Evolutionary conservation across 2,888 invertebrate genomes (phyloP).

Genomic region (Melipona beecheii): DNA sequence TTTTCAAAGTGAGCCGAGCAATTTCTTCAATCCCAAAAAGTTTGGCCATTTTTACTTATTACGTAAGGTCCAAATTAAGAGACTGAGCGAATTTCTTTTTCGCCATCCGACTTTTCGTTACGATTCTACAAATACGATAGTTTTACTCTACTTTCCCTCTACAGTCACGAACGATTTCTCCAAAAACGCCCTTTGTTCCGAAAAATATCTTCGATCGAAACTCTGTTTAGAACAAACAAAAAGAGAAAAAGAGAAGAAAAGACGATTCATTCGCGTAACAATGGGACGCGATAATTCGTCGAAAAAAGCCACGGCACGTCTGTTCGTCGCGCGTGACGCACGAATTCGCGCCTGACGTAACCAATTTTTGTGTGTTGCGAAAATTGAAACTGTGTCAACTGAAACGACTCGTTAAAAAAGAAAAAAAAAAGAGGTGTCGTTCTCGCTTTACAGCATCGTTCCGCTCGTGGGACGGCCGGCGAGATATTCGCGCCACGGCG

Average conservation of each 20-base stretch:
- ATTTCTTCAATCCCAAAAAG: too few relatives aligned
- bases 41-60: too few relatives aligned
- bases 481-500: conserved; percentile 16
- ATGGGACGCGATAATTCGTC: neutral
- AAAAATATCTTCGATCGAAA: neutral
- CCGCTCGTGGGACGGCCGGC: conserved; percentile 46
- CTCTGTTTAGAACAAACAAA: neutral
- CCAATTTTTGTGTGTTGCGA: conserved; percentile 37
- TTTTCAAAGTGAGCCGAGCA: too few relatives aligned
- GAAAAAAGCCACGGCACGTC: conserved; percentile 11
- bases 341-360: conserved; percentile 60
- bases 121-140: too few relatives aligned
- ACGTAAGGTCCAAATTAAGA: too few relatives aligned
- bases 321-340: conserved; percentile 36
- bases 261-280: conserved; percentile 13
- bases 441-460: conserved; percentile 44
- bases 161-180: too few relatives aligned
- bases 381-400: conserved; percentile 66
- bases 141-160: too few relatives aligned
- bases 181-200: too few relatives aligned
- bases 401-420: conserved; percentile 13
- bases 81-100: too few relatives aligned
- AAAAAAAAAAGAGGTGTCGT: conserved; percentile 30
- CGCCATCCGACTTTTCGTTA: too few relatives aligned
- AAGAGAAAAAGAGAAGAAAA: neutral